These are phyloP conservation scores for Stenichneumon culpator DNA, from an alignment of 2,888 invertebrate genomes.

Conservation along the genomic window DNA sequence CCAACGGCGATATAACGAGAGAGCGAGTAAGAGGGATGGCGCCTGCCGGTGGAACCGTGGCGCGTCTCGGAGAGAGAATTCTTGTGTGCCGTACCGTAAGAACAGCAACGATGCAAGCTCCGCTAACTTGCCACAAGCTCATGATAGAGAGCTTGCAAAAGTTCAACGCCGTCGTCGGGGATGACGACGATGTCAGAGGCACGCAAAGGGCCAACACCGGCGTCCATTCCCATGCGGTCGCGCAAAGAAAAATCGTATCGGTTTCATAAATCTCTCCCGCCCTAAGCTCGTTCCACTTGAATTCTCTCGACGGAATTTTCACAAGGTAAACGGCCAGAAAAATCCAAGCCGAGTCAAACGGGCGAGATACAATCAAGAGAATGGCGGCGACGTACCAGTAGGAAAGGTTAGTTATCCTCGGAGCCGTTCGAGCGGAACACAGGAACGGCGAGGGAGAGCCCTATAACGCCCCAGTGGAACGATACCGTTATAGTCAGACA, in stretches of 20 bases:
- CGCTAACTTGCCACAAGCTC: not conserved
- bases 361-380: not conserved
- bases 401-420: not conserved
- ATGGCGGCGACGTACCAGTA: not conserved
- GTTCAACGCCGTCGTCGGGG: not conserved
- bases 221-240: not conserved
- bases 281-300: not conserved
- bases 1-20: not conserved
- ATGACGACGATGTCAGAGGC: not conserved
- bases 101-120: not conserved
- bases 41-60: no score
- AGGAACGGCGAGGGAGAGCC: not conserved
- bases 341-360: not conserved
- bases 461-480: not conserved
- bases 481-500: slow-evolving; percentile 37
- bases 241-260: not conserved
- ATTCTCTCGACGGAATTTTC: not conserved
- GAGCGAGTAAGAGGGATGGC: not conserved
- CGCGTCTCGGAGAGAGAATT: not conserved
- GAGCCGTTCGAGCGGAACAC: not conserved
- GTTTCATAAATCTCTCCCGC: not conserved
- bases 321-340: not conserved
- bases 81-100: not conserved
- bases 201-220: not conserved
- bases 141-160: slow-evolving; percentile 10